A percentile compares a stretch with the other conserved stretches of the same genome.
phyloP scores from a whole-genome alignment of 1,140 invertebrate species.

The Scaptomyza montana region DNA sequence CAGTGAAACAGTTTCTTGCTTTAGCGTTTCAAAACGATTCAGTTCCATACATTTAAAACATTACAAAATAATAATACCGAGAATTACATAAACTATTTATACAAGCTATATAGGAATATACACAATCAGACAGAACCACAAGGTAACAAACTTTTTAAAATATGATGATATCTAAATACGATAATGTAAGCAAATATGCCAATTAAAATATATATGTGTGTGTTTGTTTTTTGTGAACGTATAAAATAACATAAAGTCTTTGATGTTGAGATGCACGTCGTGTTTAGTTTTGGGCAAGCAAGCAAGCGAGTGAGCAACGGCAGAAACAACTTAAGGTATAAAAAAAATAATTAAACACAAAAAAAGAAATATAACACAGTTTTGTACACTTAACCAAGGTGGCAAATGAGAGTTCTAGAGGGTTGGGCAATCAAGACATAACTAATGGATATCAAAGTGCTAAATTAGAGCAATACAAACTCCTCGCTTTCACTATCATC shows the following conservation, averaged over 20 bases:
- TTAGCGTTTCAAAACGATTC: slow-evolving; percentile 31
- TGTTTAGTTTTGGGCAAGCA: slow-evolving; percentile 57
- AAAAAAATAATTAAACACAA: slow-evolving; percentile 29
- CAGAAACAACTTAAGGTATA: slow-evolving; percentile 40
- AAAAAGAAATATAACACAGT: slow-evolving; percentile 63
- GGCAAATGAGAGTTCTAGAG: slow-evolving; percentile 12
- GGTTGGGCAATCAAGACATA: slow-evolving; percentile 16
- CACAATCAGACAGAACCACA: slow-evolving; percentile 16
- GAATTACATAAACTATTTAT: slow-evolving; percentile 59
- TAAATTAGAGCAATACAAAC: slow-evolving; percentile 86
- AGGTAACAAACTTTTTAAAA: slow-evolving; percentile 2
- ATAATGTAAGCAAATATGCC: slow-evolving; percentile 28
- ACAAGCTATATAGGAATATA: slow-evolving; percentile 59
- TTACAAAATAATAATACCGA: slow-evolving; percentile 79
- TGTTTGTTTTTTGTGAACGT: slow-evolving; percentile 51
- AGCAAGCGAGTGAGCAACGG: slow-evolving; percentile 52
- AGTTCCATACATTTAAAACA: slow-evolving; percentile 67
- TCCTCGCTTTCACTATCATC: slow-evolving; percentile 90
- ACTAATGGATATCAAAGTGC: background rate
- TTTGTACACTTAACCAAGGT: slow-evolving; percentile 14
- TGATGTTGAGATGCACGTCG: slow-evolving; percentile 72
- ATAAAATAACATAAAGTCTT: slow-evolving; percentile 71
- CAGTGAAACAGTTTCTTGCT: slow-evolving; percentile 33
- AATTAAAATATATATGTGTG: slow-evolving; percentile 53
- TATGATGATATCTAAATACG: slow-evolving; percentile 38